Base-by-base conservation (phyloP, 2,113 vertebrate species). In the Pseudorhombus dupliciocellatus region DNA sequence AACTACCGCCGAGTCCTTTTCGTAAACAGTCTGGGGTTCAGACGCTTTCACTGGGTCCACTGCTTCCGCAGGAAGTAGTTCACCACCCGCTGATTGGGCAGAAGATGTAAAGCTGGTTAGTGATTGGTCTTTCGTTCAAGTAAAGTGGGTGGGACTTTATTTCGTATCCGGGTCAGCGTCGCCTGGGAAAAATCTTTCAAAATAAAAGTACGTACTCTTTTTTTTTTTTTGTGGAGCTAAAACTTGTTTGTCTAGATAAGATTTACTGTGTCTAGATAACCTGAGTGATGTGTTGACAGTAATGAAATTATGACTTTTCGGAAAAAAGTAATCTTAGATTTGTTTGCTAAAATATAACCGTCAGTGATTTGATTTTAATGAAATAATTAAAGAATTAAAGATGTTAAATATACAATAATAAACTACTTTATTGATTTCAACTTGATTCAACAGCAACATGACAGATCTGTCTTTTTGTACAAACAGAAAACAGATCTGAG, bases 351-450 rank as follows among this genome's bases (percentile, higher is more conserved):
- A 30, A 2, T 5, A 22, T 1, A 42, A 14, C 6, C 10, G n/a
- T 20, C 21, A 11, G 2, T 40, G 28, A 24, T 58, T 53, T 60
- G 11, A 60, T 30, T 25, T 28, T 18, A 46, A 22, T 11, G 2
- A 64, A 1, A 60, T 21, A 54, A 51, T 12, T n/a, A 48, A 34
- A 53, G 62, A 52, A 2, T 44, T 46, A 44, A 42, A 31, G 10
- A 30, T 11, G 3, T 44, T 70, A 48, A 64, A 80, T 79, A 82
- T 37, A 78, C 40, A 79, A 65, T 54, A 66, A 67, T 64, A 52
- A 59, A 42, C 14, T 46, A 58, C 5, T 90, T 90, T 85, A 89
- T 84, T 89, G 48, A 53, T 60, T n/a, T 52, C 2, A 51, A 51
- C 18, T 16, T 34, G 22, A 59, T 62, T 64, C 16, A 54, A 51